Percentiles rank a stretch among this genome's conserved stretches.
Conservation (phyloP, 30 jellyfish, hydroid and myxozoan species). For the Cassiopea andromeda region DNA sequence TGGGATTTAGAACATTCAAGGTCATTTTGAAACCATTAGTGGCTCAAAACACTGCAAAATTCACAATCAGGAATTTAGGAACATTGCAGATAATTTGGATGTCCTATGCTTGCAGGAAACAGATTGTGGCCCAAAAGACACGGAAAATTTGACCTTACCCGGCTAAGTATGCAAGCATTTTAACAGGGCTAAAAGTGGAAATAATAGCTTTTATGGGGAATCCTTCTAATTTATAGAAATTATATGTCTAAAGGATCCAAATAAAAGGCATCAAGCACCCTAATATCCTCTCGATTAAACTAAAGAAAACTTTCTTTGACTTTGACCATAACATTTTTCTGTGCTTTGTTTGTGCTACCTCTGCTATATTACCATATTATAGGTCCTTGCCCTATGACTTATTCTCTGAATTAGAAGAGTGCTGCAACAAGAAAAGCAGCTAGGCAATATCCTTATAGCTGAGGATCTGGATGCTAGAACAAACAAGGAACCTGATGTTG, state of each 20-base stretch:
- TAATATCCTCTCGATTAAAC: background rate
- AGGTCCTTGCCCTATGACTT: background rate
- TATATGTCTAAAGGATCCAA: slow-evolving; percentile 17
- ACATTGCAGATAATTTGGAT: slow-evolving; percentile 11
- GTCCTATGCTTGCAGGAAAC: slow-evolving; percentile 12
- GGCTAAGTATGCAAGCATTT: slow-evolving; percentile 17
- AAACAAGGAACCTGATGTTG: slow-evolving; percentile 7
- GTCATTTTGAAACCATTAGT: background rate
- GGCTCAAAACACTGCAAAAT: background rate
- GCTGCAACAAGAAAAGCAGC: background rate
- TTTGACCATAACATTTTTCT: too few relatives aligned
- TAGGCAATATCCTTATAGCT: background rate
- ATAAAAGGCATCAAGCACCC: background rate
- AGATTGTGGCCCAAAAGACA: slow-evolving; percentile 17
- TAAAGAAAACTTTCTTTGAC: background rate
- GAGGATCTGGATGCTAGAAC: slow-evolving; percentile 19
- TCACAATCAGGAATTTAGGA: slow-evolving; percentile 4
- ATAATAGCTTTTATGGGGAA: slow-evolving; percentile 4
- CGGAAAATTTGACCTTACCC: background rate
- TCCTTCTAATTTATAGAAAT: slow-evolving; percentile 7
- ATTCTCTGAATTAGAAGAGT: background rate
- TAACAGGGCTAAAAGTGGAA: slow-evolving; percentile 19
- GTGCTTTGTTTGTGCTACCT: background rate
- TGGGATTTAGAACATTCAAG: background rate
- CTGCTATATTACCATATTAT: background rate